Conservation (phyloP, 2,797 vertebrate species). For the Adrianichthys oophorus region DNA sequence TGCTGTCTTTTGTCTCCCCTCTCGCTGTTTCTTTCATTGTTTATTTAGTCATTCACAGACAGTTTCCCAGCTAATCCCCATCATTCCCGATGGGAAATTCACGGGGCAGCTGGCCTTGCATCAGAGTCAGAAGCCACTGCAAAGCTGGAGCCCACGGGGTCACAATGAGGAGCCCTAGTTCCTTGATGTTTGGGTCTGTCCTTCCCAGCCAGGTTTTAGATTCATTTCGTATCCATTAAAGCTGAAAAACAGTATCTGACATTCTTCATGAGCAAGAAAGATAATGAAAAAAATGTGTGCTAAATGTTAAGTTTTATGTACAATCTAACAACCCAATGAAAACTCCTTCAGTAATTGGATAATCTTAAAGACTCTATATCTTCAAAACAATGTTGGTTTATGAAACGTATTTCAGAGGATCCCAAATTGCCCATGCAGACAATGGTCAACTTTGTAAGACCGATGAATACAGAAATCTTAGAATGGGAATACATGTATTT, state of each 20-base stretch:
- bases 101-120: slow-evolving; percentile 48
- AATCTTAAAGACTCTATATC: no score
- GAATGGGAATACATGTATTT: no score
- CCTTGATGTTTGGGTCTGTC: slow-evolving; percentile 50
- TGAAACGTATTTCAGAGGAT: no score
- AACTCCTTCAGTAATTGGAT: no score
- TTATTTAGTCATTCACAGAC: slow-evolving; percentile 58
- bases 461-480: no score
- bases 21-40: slow-evolving; percentile 55
- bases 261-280: slow-evolving; percentile 49
- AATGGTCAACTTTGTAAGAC: no score
- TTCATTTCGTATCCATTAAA: slow-evolving; percentile 50
- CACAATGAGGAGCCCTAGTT: slow-evolving; percentile 43
- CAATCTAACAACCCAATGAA: no score
- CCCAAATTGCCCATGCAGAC: no score
- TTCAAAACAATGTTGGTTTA: no score
- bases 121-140: slow-evolving; percentile 37
- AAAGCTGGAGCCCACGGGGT: slow-evolving; percentile 40
- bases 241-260: slow-evolving; percentile 41
- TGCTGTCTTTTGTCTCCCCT: slow-evolving; percentile 33
- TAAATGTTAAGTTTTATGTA: neutral
- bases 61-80: slow-evolving; percentile 57
- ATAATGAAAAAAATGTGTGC: slow-evolving; percentile 24
- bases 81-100: slow-evolving; percentile 46
- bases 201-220: slow-evolving; percentile 52